Base-by-base conservation (phyloP, 1,140 invertebrate species). In the Drosophila kikkawai region DNA sequence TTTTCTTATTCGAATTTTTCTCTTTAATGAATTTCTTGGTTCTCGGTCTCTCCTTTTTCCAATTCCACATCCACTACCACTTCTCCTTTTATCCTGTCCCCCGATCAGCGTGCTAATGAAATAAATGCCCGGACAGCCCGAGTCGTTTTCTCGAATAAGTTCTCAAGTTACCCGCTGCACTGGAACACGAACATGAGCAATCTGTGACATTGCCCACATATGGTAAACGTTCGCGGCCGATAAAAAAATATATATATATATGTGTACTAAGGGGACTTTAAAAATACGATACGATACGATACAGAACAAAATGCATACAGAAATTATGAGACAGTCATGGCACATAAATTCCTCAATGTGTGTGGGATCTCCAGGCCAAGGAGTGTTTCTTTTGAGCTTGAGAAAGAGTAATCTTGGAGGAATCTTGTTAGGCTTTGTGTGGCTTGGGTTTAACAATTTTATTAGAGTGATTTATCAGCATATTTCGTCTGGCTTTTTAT, bases 281-380 rank as follows among this genome's bases (percentile, higher is more conserved):
- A 68, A 63, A 53, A 51, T 57, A 69, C 81, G 60, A 29, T 29
- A 69, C 81, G 60, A 29, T 29, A 29, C 26, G 26, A 83, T 68
- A 76, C 81, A 53, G 67, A 73, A 58, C 58, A 76, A 78, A 76
- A 64, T 67, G 77, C 59, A 61, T 67, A 76, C 68, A 75, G 66
- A 78, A 78, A 88, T 80, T 59, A 84, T 87, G 71, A 84, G 77
- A 88, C 73, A 74, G 73, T 66, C 64, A 60, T 70, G 66, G 63
- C 77, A 74, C 84, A 88, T 80, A 88, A 80, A 88, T 87, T 79
- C 69, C 59, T 90, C 84, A 88, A 90, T 88, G 84, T 90, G 81
- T 88, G 84, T 88, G 84, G 85, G 80, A 84, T 79, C 63, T 29
- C 26, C 63, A 65, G 69, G 6, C 45, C 12, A 55, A 47, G 60